These are phyloP conservation scores for Heterohyrax brucei DNA, from an alignment of 2,797 vertebrate species.

Conservation along the genomic window DNA sequence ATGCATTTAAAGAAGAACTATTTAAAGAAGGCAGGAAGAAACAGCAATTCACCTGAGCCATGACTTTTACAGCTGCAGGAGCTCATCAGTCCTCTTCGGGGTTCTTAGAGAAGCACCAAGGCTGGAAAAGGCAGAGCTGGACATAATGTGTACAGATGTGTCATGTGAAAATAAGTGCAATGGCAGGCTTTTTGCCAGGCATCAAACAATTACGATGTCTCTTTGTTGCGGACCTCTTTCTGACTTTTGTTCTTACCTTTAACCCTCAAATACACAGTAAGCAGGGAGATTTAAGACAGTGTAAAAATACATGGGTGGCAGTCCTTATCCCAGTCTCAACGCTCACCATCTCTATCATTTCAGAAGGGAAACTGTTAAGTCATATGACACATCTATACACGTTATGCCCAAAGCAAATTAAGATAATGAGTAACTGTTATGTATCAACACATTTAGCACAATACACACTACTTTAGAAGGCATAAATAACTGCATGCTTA, in stretches of 20 bases:
- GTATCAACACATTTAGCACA: slow-evolving; percentile 22
- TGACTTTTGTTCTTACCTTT: background rate
- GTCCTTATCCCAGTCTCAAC: slow-evolving; percentile 3
- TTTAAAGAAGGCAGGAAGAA: background rate
- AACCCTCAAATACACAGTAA: slow-evolving; percentile 33
- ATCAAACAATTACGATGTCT: slow-evolving; percentile 5
- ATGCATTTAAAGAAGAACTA: background rate
- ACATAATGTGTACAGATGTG: background rate
- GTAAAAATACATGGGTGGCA: background rate
- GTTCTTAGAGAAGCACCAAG: slow-evolving; percentile 43
- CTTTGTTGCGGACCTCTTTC: slow-evolving; percentile 46
- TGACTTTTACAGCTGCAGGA: slow-evolving; percentile 55
- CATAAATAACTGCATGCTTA: slow-evolving; percentile 43
- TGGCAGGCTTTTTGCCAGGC: background rate
- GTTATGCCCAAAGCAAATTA: background rate
- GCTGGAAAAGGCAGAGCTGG: slow-evolving; percentile 57
- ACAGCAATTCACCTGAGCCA: slow-evolving; percentile 67
- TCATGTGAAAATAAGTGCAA: slow-evolving; percentile 19
- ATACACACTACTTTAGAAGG: slow-evolving; percentile 31
- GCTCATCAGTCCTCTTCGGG: slow-evolving; percentile 60
- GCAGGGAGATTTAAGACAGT: background rate
- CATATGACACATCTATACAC: background rate
- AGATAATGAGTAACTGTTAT: slow-evolving; percentile 1
- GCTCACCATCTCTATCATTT: background rate
- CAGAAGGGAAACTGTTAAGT: slow-evolving; percentile 54